These are phyloP conservation scores for Myotis vivesi DNA, from an alignment of 2,797 vertebrate genomes.

Conservation along the genomic window DNA sequence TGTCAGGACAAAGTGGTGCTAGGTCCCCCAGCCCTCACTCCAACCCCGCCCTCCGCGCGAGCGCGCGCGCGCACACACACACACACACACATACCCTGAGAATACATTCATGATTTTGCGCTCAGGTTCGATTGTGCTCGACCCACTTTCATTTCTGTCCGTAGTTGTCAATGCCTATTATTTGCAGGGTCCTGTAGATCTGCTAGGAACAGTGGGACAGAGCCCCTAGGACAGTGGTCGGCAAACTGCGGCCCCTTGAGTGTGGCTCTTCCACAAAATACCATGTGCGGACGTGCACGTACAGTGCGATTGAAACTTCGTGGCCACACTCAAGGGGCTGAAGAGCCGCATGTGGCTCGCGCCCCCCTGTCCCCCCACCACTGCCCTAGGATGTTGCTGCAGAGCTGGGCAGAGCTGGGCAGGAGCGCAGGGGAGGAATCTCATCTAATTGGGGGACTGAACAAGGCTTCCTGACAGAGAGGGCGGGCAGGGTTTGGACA, in stretches of 20 bases:
- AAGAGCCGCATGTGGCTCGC: no score
- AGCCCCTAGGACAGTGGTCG: background rate
- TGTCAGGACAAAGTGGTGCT: background rate
- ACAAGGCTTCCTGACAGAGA: background rate
- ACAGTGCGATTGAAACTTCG: no score
- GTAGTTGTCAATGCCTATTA: background rate
- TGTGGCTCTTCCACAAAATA: no score
- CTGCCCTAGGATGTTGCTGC: no score
- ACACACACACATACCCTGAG: background rate
- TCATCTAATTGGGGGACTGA: background rate
- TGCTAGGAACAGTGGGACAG: background rate
- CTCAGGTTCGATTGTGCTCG: background rate
- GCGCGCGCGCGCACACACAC: no score
- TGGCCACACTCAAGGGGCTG: no score
- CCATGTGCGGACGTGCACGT: no score
- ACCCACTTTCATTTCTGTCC: background rate
- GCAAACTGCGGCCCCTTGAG: no score
- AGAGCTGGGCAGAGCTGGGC: background rate
- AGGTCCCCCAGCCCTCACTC: background rate
- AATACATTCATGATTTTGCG: background rate
- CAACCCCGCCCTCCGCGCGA: no score
- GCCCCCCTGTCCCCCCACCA: no score
- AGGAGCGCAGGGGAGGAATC: fast-evolving
- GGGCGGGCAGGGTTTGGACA: background rate
- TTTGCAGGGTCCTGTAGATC: background rate